phyloP scores from a whole-genome alignment of 2,888 invertebrate species.

The Drosophila bunnanda region DNA sequence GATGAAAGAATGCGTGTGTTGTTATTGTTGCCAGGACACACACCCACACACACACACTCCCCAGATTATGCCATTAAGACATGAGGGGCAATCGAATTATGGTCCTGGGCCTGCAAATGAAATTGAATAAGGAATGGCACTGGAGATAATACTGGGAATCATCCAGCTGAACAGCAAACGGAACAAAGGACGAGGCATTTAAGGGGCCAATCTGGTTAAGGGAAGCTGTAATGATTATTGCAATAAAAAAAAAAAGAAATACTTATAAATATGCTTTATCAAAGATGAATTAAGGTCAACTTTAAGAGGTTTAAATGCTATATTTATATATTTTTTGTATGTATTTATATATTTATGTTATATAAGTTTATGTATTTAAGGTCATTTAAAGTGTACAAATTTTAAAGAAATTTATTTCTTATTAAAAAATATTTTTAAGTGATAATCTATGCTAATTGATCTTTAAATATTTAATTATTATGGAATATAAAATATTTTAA shows the following conservation, averaged over 20 bases:
- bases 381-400: no score
- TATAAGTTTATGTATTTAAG: no score
- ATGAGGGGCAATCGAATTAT: constrained; percentile 70
- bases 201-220: constrained; percentile 24
- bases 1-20: constrained; percentile 23
- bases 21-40: constrained; percentile 69
- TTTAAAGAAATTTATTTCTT: no score
- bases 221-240: constrained; percentile 11
- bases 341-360: no score
- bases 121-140: constrained; percentile 32
- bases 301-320: background rate
- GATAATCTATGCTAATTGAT: background rate
- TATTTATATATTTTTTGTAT: no score
- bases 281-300: background rate
- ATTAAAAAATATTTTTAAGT: background rate
- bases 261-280: background rate
- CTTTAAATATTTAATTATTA: background rate
- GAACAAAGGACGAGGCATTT: constrained; percentile 22
- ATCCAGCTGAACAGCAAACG: constrained; percentile 28
- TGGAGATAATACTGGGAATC: constrained; percentile 11
- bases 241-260: background rate
- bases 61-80: constrained; percentile 73
- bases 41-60: constrained; percentile 25
- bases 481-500: background rate
- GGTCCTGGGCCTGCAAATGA: constrained; percentile 36